phyloP scores from a whole-genome alignment of 1,140 invertebrate genomes.

The Drosophila guanche region DNA sequence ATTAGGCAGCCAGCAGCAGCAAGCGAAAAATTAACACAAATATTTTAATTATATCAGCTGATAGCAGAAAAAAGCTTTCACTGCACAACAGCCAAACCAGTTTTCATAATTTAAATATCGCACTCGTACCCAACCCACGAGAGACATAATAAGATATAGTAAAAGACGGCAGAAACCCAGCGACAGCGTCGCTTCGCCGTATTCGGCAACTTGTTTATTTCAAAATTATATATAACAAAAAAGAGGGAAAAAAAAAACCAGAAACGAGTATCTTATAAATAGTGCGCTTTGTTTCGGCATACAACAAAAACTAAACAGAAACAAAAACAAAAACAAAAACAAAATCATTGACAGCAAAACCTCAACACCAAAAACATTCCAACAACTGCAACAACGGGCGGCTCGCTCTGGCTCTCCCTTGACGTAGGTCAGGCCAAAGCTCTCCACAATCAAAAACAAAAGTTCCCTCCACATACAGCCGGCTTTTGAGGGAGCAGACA shows the following conservation, averaged over 20 bases:
- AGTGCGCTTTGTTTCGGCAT: slow-evolving; percentile 78
- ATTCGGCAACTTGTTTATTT: slow-evolving; percentile 82
- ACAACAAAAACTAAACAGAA: slow-evolving; percentile 24
- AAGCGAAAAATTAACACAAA: slow-evolving; percentile 52
- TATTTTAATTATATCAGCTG: slow-evolving; percentile 60
- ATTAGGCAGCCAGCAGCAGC: slow-evolving; percentile 47
- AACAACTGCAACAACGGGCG: slow-evolving; percentile 4
- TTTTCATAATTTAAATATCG: slow-evolving; percentile 55
- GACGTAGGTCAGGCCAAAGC: slow-evolving; percentile 70
- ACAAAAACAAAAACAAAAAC: slow-evolving; percentile 9
- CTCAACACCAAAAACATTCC: slow-evolving; percentile 14
- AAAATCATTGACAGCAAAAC: slow-evolving; percentile 29
- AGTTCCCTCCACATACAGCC: slow-evolving; percentile 19
- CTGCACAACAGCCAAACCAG: slow-evolving; percentile 60
- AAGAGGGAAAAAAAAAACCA: slow-evolving; percentile 57
- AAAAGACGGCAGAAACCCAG: slow-evolving; percentile 28
- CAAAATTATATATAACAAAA: slow-evolving; percentile 73
- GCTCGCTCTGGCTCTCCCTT: slow-evolving; percentile 38
- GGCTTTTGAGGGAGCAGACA: slow-evolving; percentile 26
- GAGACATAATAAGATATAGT: slow-evolving; percentile 77
- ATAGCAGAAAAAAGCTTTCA: slow-evolving; percentile 72
- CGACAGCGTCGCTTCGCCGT: slow-evolving; percentile 58
- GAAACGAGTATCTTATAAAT: slow-evolving; percentile 77
- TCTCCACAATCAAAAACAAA: slow-evolving; percentile 8
- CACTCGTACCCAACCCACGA: slow-evolving; percentile 8